Evolutionary conservation across 2,113 vertebrate species (phyloP).

Genomic region (Salvator merianae): DNA sequence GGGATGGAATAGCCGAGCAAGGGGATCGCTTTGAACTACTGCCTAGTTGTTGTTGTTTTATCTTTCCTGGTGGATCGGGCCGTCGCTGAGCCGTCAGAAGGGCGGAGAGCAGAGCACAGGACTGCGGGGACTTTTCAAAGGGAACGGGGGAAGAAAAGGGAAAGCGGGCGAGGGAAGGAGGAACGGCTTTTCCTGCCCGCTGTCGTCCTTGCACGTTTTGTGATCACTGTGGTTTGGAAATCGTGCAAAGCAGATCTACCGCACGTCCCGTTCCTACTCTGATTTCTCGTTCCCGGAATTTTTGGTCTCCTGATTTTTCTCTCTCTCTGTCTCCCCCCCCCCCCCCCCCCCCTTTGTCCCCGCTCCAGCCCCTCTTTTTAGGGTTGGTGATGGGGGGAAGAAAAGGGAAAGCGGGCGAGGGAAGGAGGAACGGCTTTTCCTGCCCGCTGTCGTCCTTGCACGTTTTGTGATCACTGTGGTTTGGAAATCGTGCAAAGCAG

Average conservation of each 20-base stretch:
- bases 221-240: conserved; percentile 39
- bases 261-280: conserved; percentile 12
- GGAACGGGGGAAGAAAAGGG: background rate
- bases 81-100: conserved; percentile 33
- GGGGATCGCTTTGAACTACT: background rate
- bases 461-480: conserved; percentile 13
- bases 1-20: conserved; percentile 56
- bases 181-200: background rate
- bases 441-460: background rate
- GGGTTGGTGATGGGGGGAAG: no score
- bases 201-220: background rate
- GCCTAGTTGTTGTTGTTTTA: background rate
- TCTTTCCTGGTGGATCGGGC: conserved; percentile 16
- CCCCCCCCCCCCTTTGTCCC: no score
- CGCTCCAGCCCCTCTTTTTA: no score
- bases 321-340: background rate
- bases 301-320: no score
- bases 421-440: background rate
- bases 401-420: background rate
- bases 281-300: background rate
- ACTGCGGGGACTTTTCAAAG: conserved; percentile 36
- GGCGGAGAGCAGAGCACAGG: conserved; percentile 8
- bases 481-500: conserved; percentile 34
- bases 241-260: conserved; percentile 7
- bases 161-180: no score